Base-by-base conservation (phyloP, 1,140 invertebrate genomes). In the Listronotus oregonensis region DNA sequence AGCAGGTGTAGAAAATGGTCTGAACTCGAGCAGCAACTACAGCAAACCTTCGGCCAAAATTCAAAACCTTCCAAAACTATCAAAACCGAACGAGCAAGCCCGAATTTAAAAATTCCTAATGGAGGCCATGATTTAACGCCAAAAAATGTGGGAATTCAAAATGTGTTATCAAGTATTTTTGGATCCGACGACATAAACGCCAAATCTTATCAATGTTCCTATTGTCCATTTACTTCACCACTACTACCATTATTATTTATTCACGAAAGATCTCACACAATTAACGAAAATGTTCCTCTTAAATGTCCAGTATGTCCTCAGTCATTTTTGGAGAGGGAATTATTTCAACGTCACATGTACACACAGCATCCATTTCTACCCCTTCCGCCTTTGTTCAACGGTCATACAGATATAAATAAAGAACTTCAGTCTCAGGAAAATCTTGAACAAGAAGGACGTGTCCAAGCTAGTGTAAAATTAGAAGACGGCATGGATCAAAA, bases 211-310 rank as follows among this genome's bases (percentile, higher is more conserved):
- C 89, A 91, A 47, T 96, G 95, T 80, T 90, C 90, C 0, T 88
- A 91, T 72, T 97, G 95, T 73, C 87, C 90, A 43, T 96, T 95
- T 77, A 89, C 90, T n/a, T 95, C 93, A 14, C 86, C 90, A 56
- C 89, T 94, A 71, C 83, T 96, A 59, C 92, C 93, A 21, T 93
- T 95, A 75, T 83, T 96, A 58, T 94, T 94, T 78, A 89, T 94
- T 21, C 94, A 97, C 82, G 94, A 97, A 75, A 86, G 91, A 69
- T 90, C 91, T 12, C 92, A 95, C 75, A 81, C 82, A 2, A 84
- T 85, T 11, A 61, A 49, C 15, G 74, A 71, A 46, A 58, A 49
- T 50, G 54, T 59, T 34, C 64, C 78, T 10, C 69, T 84, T 10
- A 85, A 85, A 58, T 87, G 86, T 73, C 85, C 86, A 10, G 80